Evolutionary conservation across 2,113 vertebrate genomes (phyloP).

Genomic region (Oncorhynchus tshawytscha): DNA sequence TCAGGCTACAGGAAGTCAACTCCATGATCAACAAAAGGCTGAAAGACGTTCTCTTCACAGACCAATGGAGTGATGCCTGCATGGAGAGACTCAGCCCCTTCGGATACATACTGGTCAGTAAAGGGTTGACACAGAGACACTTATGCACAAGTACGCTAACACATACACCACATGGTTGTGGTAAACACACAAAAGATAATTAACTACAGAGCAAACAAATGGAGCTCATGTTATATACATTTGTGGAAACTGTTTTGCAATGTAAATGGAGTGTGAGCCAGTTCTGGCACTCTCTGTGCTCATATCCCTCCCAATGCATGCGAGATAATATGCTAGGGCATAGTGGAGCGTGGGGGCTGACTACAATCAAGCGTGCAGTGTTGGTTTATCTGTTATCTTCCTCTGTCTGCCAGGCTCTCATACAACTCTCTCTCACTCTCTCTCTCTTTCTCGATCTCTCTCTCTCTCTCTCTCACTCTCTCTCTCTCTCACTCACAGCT

Average conservation of each 20-base stretch:
- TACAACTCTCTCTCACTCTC: background rate
- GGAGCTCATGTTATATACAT: background rate
- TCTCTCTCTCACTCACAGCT: slow-evolving; percentile 5
- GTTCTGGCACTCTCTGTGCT: background rate
- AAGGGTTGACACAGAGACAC: slow-evolving; percentile 37
- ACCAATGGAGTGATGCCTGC: slow-evolving; percentile 97
- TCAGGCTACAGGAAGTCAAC: slow-evolving; percentile 95
- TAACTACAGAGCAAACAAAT: background rate
- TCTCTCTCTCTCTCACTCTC: background rate
- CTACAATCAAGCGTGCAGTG: slow-evolving; percentile 49
- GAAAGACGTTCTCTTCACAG: slow-evolving; percentile 95
- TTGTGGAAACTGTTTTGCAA: background rate
- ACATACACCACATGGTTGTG: background rate
- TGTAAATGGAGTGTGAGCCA: slow-evolving; percentile 13
- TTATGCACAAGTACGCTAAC: slow-evolving; percentile 18
- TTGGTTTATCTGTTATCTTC: slow-evolving; percentile 44
- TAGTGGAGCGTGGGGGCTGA: slow-evolving; percentile 24
- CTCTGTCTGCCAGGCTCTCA: background rate
- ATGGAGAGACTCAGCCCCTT: slow-evolving; percentile 93
- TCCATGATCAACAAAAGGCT: slow-evolving; percentile 96
- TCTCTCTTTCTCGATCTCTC: slow-evolving; percentile 7
- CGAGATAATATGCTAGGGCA: slow-evolving; percentile 2
- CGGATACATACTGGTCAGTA: slow-evolving; percentile 92
- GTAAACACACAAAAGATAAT: background rate
- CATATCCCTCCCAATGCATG: background rate